phyloP scores from a whole-genome alignment of 1,140 invertebrate genomes.

The Zaprionus lachaisei region DNA sequence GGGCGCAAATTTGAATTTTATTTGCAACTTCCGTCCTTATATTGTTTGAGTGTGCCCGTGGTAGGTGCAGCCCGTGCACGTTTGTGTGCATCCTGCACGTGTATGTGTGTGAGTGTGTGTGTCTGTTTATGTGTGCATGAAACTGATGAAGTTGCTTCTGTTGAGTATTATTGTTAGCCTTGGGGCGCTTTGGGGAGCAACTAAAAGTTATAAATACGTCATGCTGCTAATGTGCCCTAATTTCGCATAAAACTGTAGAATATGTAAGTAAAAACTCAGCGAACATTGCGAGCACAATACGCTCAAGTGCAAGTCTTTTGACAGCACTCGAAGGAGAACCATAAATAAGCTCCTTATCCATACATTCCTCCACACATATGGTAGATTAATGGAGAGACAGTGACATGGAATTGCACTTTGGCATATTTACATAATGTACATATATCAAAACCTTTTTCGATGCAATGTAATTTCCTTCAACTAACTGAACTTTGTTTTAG shows the following conservation, averaged over 20 bases:
- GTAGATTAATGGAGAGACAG: slow-evolving; percentile 22
- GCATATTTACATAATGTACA: no score
- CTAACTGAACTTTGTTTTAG: no score
- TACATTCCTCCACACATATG: not conserved
- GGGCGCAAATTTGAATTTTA: slow-evolving; percentile 82
- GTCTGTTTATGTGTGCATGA: slow-evolving; percentile 14
- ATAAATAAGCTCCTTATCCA: slow-evolving; percentile 31
- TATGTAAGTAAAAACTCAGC: slow-evolving; percentile 23
- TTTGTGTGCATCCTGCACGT: not conserved
- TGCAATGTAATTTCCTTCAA: slow-evolving; percentile 19
- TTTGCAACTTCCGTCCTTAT: slow-evolving; percentile 77
- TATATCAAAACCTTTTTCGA: no score
- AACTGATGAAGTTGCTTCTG: slow-evolving; percentile 58
- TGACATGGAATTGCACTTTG: no score
- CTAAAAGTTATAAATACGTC: slow-evolving; percentile 66
- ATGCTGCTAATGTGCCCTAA: slow-evolving; percentile 60
- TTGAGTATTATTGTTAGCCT: slow-evolving; percentile 53
- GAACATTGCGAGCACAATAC: slow-evolving; percentile 14
- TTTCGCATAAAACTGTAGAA: slow-evolving; percentile 46
- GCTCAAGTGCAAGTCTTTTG: slow-evolving; percentile 20
- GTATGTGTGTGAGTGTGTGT: not conserved
- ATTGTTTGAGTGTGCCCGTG: slow-evolving; percentile 61
- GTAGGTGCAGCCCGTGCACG: slow-evolving; percentile 31
- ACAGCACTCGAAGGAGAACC: slow-evolving; percentile 21
- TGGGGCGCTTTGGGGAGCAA: slow-evolving; percentile 51